Base-by-base conservation (phyloP, 2,113 vertebrate genomes). In the Pomatorhinus ruficollis region DNA sequence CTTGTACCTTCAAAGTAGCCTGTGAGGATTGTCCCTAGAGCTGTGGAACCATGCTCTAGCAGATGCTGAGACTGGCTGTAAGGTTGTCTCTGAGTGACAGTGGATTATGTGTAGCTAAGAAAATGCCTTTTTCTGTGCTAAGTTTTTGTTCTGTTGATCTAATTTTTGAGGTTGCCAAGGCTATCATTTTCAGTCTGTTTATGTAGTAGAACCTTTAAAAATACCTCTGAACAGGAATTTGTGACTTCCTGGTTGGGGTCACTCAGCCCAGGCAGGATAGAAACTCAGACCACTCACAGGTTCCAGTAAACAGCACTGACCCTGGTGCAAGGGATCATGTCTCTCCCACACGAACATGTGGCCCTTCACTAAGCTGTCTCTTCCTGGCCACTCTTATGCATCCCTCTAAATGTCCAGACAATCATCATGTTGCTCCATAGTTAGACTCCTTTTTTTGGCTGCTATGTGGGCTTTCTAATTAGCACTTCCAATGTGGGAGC, bases 391-490 rank as follows among this genome's bases (percentile, higher is more conserved):
- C 56, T 89, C 66, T 76, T 65, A 40, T 11, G 45, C 37, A 56
- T 11, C 79, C 52, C 85, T 93, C 60, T 47, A 12, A 81, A 69
- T 37, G 25, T 71, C 69, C 76, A 90, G 88, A 70, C 68, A 75
- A 30, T 37, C 2, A 2, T 37, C 22, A 42, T 68, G 40, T 78
- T 96, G 66, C 50, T 89, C 54, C 80, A 35, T 72, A 84, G 64
- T 81, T 93, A 61, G 11, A 6, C 8, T 95, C 39, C 84, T 83
- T 89, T 95, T 97, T 94, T 86, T 94, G 95, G 81, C 84, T 88
- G 27, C 66, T 94, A 42, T 69, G 90, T 96, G 87, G 95, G 93
- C 64, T 89, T 95, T 89, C 56, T 95, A 96, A 96, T 94, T 87
- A 88, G 63, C 31, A 31, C 71, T 91, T 91, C 49, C 53, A 83